These are phyloP conservation scores for Mormyrops attenuatus DNA, from an alignment of 2,797 vertebrate species.

Conservation along the genomic window DNA sequence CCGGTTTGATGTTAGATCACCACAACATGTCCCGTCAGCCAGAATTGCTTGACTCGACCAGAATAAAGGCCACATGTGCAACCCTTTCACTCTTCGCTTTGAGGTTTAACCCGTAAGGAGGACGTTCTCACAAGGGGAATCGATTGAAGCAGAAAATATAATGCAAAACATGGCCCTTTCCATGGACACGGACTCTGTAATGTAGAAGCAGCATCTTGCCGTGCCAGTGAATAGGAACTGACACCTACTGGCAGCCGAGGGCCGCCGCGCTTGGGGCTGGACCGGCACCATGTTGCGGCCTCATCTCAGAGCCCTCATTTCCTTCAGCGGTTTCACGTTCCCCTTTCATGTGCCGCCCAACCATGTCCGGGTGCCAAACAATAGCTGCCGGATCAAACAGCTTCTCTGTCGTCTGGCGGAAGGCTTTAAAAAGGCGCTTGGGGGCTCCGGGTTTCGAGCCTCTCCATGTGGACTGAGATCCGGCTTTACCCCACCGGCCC, in stretches of 20 bases:
- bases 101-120: neutral
- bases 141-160: neutral
- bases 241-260: neutral
- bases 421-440: neutral
- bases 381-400: neutral
- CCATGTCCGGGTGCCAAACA: neutral
- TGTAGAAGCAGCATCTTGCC: slow-evolving; percentile 27
- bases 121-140: neutral
- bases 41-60: neutral
- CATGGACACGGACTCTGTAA: slow-evolving; percentile 31
- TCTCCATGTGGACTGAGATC: neutral
- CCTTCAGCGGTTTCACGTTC: neutral
- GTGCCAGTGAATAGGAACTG: neutral
- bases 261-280: neutral
- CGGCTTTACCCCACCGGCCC: neutral
- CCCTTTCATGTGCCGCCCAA: neutral
- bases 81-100: neutral
- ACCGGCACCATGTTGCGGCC: neutral
- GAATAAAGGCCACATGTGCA: neutral
- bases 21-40: neutral
- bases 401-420: neutral
- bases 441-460: neutral
- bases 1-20: neutral
- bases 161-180: neutral
- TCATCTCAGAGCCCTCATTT: neutral